Evolutionary conservation across 1,140 invertebrate genomes (phyloP).

Genomic region (Scaptomyza hsui): DNA sequence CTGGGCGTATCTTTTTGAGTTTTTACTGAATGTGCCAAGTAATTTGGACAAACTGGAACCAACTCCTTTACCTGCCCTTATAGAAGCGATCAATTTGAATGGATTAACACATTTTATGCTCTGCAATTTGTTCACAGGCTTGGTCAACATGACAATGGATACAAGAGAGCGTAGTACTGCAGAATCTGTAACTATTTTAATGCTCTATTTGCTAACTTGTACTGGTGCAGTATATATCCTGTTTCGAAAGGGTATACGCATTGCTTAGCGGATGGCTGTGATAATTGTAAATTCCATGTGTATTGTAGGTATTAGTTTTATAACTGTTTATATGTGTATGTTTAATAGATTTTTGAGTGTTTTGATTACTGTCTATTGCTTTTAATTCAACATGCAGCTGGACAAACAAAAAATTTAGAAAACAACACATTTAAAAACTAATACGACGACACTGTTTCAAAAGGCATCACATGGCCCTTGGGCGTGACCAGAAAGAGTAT

Average conservation of each 20-base stretch:
- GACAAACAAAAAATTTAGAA: constrained; percentile 10
- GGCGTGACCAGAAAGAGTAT: constrained; percentile 62
- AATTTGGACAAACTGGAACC: no score
- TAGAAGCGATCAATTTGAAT: constrained; percentile 64
- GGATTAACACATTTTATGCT: constrained; percentile 60
- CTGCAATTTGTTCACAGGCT: constrained; percentile 67
- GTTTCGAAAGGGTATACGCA: constrained; percentile 49
- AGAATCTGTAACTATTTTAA: constrained; percentile 53
- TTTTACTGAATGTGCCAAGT: constrained; percentile 12
- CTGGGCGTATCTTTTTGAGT: constrained; percentile 53
- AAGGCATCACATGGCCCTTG: constrained; percentile 64
- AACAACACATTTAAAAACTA: neutral
- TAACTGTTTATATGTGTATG: no score
- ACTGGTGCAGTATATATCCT: constrained; percentile 46
- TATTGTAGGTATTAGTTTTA: neutral
- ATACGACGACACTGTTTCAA: constrained; percentile 37
- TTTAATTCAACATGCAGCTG: neutral
- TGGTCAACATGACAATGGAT: constrained; percentile 59
- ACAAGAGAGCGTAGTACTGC: constrained; percentile 21
- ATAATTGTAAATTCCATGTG: neutral
- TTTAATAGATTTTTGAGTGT: neutral
- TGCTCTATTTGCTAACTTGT: constrained; percentile 51
- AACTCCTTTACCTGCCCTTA: constrained; percentile 34
- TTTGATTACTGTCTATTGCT: neutral
- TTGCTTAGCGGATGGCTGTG: constrained; percentile 48